A percentile compares a stretch with the other conserved stretches of the same genome.
phyloP scores from a whole-genome alignment of 2,797 vertebrate genomes.

The Gastrophryne carolinensis region DNA sequence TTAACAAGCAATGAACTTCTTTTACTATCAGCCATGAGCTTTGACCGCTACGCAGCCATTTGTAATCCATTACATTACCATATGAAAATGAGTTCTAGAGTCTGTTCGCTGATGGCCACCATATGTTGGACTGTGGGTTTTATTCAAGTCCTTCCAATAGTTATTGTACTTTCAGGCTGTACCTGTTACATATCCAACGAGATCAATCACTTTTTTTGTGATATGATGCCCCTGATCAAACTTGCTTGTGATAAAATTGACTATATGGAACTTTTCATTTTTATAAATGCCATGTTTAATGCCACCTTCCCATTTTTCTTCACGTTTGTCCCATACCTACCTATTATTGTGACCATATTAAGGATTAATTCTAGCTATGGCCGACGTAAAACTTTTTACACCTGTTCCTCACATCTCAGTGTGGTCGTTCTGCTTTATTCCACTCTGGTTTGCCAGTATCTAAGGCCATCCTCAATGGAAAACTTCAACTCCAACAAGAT shows the following conservation, averaged over 20 bases:
- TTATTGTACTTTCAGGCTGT: not conserved
- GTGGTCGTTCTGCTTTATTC: not conserved
- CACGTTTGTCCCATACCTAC: not conserved
- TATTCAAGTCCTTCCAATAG: not conserved
- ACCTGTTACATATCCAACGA: not conserved
- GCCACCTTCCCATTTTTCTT: not conserved
- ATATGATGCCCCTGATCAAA: not conserved
- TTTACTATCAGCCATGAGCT: conserved; percentile 23
- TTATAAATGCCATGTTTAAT: not conserved
- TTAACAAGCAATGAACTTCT: conserved; percentile 5
- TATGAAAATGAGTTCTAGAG: conserved; percentile 17
- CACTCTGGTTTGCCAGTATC: not conserved
- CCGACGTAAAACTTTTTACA: not conserved
- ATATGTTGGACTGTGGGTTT: not conserved
- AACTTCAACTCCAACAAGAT: not conserved
- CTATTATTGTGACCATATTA: conserved; percentile 2
- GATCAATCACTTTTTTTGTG: conserved; percentile 33
- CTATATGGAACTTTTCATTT: not conserved
- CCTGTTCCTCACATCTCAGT: not conserved
- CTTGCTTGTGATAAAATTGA: not conserved
- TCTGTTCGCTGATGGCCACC: not conserved
- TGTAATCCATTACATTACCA: conserved; percentile 13
- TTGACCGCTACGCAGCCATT: conserved; percentile 7
- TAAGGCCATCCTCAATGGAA: not conserved
- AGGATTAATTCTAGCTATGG: not conserved